Evolutionary conservation across 2,113 vertebrate species (phyloP), one percentile per base, ranked within the genome.

Genomic region (Macrotus californicus): DNA sequence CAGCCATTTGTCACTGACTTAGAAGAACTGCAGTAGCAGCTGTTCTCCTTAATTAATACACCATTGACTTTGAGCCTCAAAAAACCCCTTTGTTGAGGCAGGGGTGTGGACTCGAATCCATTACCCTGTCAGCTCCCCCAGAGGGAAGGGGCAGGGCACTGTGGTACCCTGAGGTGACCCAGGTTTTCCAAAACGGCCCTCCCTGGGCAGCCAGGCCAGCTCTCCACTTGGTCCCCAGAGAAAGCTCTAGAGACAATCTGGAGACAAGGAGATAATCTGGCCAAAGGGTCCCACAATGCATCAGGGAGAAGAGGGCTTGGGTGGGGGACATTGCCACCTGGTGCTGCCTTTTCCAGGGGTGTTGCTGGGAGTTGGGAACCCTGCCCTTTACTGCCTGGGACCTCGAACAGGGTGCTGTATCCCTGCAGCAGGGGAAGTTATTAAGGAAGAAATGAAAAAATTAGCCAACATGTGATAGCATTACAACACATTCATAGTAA

Each of bases 41-140:
- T 97, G 95, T 88, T 95, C 86, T 72, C 79, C 77, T 92, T 97
- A 95, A 97, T 96, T 94, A 97, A 96, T 89, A 93, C 64, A 91
- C 82, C 89, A 34, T 91, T 94, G 96, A 96, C 96, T 96, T 95
- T 91, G 94, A 94, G 92, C 82, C 81, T 94, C 85, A 41, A 41
- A 92, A 81, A n/a, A 31, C 70, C 76, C 84, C 85, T 56, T 50
- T 1, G 7, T 69, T 81, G 52, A 93, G 54, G n/a, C 79, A 70
- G 76, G 73, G 73, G 7, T 43, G 36, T 15, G 64, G 83, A 77
- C 50, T 83, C 69, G 46, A 77, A 86, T 82, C 84, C 54, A 59
- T 93, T 86, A 83, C 93, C 77, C 77, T 83, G 72, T 75, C 19
- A 0, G 82, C 66, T 16, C 73, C 67, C 36, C 92, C 54, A 82